Evolutionary conservation across 2,113 vertebrate species (phyloP).

Genomic region (Machaerirhynchus nigripectus): DNA sequence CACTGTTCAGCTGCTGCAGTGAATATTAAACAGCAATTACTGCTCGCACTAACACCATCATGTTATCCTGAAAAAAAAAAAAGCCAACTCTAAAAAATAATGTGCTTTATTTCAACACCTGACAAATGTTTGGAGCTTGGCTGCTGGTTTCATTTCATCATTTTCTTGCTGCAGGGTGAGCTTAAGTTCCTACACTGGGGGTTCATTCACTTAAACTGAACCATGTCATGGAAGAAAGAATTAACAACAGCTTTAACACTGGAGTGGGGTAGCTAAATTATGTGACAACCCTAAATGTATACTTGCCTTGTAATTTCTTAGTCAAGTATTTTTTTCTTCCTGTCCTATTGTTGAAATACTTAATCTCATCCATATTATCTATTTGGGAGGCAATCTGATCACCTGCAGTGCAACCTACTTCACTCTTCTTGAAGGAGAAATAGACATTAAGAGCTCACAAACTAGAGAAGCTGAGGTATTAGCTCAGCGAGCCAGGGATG

Average conservation of each 20-base stretch:
- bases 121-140: not conserved
- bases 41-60: not conserved
- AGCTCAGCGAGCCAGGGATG: not conserved
- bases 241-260: not conserved
- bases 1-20: not conserved
- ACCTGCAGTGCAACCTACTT: not conserved
- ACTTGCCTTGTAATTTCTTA: not conserved
- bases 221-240: not conserved
- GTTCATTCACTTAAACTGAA: not conserved
- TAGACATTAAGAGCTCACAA: not conserved
- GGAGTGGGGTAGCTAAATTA: not conserved
- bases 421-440: not conserved
- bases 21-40: not conserved
- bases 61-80: not conserved
- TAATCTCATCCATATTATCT: not conserved
- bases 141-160: not conserved
- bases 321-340: not conserved
- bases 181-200: not conserved
- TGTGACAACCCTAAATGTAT: not conserved
- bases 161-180: not conserved
- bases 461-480: not conserved
- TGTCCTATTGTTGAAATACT: not conserved
- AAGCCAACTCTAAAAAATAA: not conserved
- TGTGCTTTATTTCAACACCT: not conserved
- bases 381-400: not conserved